Conservation (phyloP, 2,888 invertebrate species). For the Pachycephus smyrnensis region DNA sequence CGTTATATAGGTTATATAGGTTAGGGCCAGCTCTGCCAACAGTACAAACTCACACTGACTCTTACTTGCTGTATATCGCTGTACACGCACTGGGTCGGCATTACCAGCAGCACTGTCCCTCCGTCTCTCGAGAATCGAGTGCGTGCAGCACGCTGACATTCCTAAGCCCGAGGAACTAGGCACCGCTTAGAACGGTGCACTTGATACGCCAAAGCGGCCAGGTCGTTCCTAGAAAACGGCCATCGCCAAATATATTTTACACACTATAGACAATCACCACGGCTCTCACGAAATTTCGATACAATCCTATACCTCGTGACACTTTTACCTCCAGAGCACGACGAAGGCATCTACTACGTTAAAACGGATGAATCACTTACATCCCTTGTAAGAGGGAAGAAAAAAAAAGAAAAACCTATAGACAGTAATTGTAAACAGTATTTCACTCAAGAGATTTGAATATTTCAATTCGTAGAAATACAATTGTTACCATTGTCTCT, state of each 20-base stretch:
- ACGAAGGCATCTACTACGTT: neutral
- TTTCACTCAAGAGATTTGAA: neutral
- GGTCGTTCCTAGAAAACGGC: constrained; percentile 46
- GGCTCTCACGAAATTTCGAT: neutral
- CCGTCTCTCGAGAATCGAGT: neutral
- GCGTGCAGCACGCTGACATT: constrained; percentile 3
- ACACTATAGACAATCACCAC: neutral
- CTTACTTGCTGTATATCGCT: neutral
- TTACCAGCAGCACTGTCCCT: neutral
- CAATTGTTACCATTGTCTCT: neutral
- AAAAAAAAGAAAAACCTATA: no score
- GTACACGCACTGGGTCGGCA: neutral
- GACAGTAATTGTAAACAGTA: no score
- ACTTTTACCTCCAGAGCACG: neutral
- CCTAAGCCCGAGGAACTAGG: neutral
- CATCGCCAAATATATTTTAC: constrained; percentile 44
- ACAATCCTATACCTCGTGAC: neutral
- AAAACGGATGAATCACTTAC: neutral
- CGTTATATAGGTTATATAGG: constrained; percentile 63
- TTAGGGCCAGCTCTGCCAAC: constrained; percentile 62
- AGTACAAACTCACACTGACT: constrained; percentile 45
- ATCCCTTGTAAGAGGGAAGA: neutral
- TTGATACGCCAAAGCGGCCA: constrained; percentile 49
- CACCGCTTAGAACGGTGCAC: constrained; percentile 35
- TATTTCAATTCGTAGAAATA: neutral